Evolutionary conservation across 2,797 vertebrate species (phyloP).

Genomic region (Liasis olivaceus): DNA sequence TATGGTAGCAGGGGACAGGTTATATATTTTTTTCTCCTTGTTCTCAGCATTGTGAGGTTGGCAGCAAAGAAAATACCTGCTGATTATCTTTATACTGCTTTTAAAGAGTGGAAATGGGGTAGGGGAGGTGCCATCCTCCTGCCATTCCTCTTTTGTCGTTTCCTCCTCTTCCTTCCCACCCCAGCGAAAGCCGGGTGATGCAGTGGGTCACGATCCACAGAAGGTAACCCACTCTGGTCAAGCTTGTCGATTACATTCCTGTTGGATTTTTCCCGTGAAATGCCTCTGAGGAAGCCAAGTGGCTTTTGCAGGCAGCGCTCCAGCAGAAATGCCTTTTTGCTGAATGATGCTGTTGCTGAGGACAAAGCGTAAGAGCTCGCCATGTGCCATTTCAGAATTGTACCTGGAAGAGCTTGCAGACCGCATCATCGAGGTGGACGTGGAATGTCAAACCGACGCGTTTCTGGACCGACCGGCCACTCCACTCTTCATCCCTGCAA

Average conservation of each 20-base stretch:
- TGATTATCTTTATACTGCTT: too few species aligned
- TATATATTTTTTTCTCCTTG: too few species aligned
- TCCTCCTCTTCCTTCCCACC: background rate
- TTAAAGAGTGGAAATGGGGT: too few species aligned
- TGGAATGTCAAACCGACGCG: constrained; percentile 90
- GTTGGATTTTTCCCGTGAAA: too few species aligned
- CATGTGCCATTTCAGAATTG: constrained; percentile 75
- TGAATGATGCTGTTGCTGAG: background rate
- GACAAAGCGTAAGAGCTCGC: background rate
- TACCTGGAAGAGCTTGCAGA: constrained; percentile 92
- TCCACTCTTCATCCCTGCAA: constrained; percentile 91
- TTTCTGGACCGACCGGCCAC: constrained; percentile 91
- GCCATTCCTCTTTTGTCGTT: background rate
- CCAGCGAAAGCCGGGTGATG: background rate
- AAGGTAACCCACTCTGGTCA: background rate
- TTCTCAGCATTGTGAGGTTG: background rate
- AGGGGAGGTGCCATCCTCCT: background rate
- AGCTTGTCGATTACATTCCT: background rate
- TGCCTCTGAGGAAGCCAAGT: background rate
- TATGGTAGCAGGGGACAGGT: too few species aligned
- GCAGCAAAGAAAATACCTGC: too few species aligned
- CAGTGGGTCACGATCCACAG: background rate
- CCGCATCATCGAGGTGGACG: constrained; percentile 73
- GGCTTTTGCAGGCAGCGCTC: background rate
- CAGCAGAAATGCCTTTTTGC: background rate